phyloP scores from a whole-genome alignment of 2,888 invertebrate genomes.

The Cybosia mesomella region DNA sequence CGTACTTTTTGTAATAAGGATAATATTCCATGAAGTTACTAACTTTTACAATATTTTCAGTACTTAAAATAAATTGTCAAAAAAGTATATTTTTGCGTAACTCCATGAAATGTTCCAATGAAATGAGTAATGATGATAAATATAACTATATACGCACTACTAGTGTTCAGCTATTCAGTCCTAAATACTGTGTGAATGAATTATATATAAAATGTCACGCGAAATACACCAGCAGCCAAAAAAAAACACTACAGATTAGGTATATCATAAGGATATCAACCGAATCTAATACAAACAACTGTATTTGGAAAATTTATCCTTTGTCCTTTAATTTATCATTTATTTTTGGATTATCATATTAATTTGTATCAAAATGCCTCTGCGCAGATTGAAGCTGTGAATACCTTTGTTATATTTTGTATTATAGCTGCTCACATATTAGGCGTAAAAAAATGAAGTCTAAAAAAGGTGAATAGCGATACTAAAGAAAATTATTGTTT shows the following conservation, averaged over 20 bases:
- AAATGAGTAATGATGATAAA: slow-evolving; percentile 44
- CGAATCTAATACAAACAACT: not conserved
- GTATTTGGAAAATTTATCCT: slow-evolving; percentile 9
- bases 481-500: not conserved
- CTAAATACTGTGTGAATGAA: slow-evolving; percentile 42
- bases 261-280: not conserved
- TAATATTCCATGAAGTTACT: slow-evolving; percentile 48
- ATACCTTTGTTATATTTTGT: slow-evolving; percentile 19
- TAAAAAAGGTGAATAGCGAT: slow-evolving; percentile 33
- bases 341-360: slow-evolving; percentile 5
- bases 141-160: slow-evolving; percentile 44
- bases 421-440: slow-evolving; percentile 42
- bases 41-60: not conserved
- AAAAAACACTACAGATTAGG: slow-evolving; percentile 5
- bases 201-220: slow-evolving; percentile 1
- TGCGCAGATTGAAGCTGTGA: slow-evolving; percentile 16
- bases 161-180: slow-evolving; percentile 36
- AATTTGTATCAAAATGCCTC: slow-evolving; percentile 12
- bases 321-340: not conserved
- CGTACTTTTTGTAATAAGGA: slow-evolving; percentile 36
- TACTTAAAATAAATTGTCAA: not conserved
- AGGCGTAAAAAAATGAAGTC: slow-evolving; percentile 28
- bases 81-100: slow-evolving; percentile 20
- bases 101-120: slow-evolving; percentile 39
- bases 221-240: slow-evolving; percentile 38